Percentiles rank a stretch among this genome's conserved stretches.
phyloP scores from a whole-genome alignment of 2,888 invertebrate genomes.

The Watsonalla binaria region DNA sequence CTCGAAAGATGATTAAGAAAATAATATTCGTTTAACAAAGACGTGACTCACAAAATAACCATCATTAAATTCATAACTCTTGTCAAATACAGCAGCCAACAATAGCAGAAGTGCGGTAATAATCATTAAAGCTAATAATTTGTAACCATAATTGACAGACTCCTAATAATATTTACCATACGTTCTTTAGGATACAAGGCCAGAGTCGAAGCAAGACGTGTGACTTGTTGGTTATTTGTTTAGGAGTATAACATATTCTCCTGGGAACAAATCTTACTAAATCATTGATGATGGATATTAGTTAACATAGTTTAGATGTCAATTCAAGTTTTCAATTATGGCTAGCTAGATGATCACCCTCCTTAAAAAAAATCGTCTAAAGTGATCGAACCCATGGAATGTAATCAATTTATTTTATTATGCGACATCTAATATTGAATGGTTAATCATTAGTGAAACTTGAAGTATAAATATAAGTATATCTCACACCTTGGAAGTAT shows the following conservation, averaged over 20 bases:
- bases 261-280: background rate
- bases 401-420: too few relatives aligned
- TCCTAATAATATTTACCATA: background rate
- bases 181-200: background rate
- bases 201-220: background rate
- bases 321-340: too few relatives aligned
- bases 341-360: too few relatives aligned
- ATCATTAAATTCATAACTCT: background rate
- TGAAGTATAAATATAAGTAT: too few relatives aligned
- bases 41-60: too few relatives aligned
- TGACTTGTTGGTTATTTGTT: background rate
- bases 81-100: conserved; percentile 9
- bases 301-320: background rate
- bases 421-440: too few relatives aligned
- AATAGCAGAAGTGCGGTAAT: conserved; percentile 13
- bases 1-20: too few relatives aligned
- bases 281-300: background rate
- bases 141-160: conserved; percentile 32
- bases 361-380: too few relatives aligned
- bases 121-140: conserved; percentile 32
- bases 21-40: too few relatives aligned
- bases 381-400: too few relatives aligned
- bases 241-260: background rate
- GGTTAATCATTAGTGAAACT: too few relatives aligned
- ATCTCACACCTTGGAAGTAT: too few relatives aligned